phyloP scores from a whole-genome alignment of 2,113 vertebrate species.

The Apteryx mantelli region DNA sequence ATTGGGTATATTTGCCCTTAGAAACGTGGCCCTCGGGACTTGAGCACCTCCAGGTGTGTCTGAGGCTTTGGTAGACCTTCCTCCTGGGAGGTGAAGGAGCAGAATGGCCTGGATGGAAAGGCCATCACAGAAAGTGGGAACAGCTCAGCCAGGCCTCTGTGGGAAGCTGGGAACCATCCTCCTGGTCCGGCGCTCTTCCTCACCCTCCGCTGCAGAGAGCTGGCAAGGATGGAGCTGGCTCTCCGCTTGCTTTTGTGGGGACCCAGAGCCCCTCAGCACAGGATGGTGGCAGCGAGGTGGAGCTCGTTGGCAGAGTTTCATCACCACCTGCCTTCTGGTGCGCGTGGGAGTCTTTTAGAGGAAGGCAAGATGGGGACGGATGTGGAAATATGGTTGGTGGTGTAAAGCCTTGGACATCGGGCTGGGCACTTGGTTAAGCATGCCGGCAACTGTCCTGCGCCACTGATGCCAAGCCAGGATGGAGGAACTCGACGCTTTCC shows the following conservation, averaged over 20 bases:
- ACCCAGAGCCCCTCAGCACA: too few relatives aligned
- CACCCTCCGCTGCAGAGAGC: accelerated
- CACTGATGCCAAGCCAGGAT: neutral
- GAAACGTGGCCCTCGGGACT: neutral
- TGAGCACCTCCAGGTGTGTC: neutral
- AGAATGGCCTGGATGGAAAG: neutral
- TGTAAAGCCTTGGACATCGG: neutral
- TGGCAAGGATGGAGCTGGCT: neutral
- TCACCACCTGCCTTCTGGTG: too few relatives aligned
- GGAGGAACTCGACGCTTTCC: neutral
- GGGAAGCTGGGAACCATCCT: neutral
- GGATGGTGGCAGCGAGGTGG: too few relatives aligned
- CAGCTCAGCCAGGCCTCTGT: neutral
- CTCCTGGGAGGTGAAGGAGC: neutral
- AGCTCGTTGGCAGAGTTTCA: too few relatives aligned
- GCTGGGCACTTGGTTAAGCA: neutral
- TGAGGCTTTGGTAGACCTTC: neutral
- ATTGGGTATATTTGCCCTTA: neutral
- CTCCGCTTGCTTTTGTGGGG: neutral
- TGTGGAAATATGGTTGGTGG: neutral
- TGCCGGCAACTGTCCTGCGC: neutral
- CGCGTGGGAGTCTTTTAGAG: neutral
- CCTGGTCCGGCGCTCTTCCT: neutral
- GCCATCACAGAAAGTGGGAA: neutral
- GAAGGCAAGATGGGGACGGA: neutral